Percentiles rank a stretch among this genome's conserved stretches.
These are phyloP conservation scores for Bradysia coprophila DNA, from an alignment of 1,140 invertebrate genomes.

Conservation along the genomic window DNA sequence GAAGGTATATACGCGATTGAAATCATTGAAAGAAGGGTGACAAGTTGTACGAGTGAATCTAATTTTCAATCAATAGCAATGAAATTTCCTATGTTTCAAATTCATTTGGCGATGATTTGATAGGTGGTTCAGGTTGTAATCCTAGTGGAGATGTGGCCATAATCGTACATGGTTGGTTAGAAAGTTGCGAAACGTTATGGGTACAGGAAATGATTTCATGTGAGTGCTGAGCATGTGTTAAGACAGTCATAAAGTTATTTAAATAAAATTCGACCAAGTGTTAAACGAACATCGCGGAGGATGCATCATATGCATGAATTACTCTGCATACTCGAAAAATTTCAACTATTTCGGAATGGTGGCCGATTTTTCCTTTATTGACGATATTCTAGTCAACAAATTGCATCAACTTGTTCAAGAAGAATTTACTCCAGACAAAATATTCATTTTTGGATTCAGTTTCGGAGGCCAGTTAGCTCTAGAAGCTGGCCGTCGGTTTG, in stretches of 20 bases:
- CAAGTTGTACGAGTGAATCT: too few relatives aligned
- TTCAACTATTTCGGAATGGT: slow-evolving; percentile 14
- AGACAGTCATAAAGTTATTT: too few relatives aligned
- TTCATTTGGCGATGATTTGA: neutral
- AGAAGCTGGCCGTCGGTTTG: slow-evolving; percentile 12
- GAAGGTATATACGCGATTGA: too few relatives aligned
- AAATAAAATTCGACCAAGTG: too few relatives aligned
- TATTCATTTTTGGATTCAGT: slow-evolving; percentile 20
- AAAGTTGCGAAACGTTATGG: neutral
- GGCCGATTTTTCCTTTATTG: slow-evolving; percentile 11
- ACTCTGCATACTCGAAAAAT: slow-evolving; percentile 9
- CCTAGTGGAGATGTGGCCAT: neutral
- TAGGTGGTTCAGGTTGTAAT: neutral
- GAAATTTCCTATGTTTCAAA: slow-evolving; percentile 12
- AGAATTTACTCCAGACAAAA: slow-evolving; percentile 12
- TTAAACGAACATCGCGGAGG: slow-evolving; percentile 19
- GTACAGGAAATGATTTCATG: neutral
- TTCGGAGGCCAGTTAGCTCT: slow-evolving; percentile 18
- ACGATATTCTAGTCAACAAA: slow-evolving; percentile 10
- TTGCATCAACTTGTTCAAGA: slow-evolving; percentile 9
- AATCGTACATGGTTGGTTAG: neutral
- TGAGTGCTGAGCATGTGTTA: too few relatives aligned
- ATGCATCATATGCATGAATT: slow-evolving; percentile 21
- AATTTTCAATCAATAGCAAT: too few relatives aligned
- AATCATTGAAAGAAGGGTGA: too few relatives aligned